Evolutionary conservation across 2,797 vertebrate species (phyloP).

Genomic region (Diceros bicornis): DNA sequence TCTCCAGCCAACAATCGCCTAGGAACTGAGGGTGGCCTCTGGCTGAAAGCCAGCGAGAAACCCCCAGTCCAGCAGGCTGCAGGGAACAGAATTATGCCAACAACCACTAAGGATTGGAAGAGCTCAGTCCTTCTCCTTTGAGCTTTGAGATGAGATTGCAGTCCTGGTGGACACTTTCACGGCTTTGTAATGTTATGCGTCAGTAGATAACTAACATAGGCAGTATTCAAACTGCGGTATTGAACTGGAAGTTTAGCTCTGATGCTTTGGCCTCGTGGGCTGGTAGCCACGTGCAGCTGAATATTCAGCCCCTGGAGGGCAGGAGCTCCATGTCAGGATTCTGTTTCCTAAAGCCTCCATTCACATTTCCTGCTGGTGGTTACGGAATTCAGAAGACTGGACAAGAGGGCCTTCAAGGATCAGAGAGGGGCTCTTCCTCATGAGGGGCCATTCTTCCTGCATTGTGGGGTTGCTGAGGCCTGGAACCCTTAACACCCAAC

Average conservation of each 20-base stretch:
- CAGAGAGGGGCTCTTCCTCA: background rate
- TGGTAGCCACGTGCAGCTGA: background rate
- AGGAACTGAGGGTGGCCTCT: background rate
- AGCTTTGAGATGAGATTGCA: background rate
- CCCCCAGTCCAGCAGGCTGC: background rate
- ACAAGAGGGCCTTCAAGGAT: background rate
- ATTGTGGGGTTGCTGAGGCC: background rate
- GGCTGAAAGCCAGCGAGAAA: background rate
- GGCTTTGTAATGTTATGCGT: background rate
- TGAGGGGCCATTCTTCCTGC: background rate
- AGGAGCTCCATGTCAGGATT: background rate
- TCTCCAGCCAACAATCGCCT: background rate
- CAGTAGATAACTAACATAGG: rapidly evolving
- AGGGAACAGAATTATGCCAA: background rate
- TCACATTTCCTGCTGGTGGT: background rate
- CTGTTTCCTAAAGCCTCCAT: background rate
- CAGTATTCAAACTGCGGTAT: background rate
- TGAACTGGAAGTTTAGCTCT: background rate
- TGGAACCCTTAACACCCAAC: background rate
- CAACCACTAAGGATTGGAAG: background rate
- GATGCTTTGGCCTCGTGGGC: background rate
- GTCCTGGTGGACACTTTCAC: background rate
- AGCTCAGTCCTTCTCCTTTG: background rate
- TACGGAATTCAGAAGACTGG: background rate
- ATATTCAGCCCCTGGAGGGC: background rate